These are phyloP conservation scores for Pristionchus arcanus DNA, from an alignment of 2,888 invertebrate species.

Conservation along the genomic window DNA sequence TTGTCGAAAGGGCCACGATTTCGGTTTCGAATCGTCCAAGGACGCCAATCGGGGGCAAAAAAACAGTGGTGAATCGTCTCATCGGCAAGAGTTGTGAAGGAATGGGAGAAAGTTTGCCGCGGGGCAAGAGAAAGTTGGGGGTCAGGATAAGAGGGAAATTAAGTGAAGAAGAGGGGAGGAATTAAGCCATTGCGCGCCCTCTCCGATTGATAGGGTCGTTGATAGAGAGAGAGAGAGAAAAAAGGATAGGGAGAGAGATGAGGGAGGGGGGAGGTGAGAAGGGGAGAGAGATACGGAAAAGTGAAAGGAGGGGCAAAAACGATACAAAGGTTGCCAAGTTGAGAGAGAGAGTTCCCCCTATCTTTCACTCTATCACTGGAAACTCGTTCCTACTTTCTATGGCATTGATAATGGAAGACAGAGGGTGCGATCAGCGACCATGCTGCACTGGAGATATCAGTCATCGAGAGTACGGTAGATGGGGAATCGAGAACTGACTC, in stretches of 20 bases:
- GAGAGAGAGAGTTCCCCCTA: constrained; percentile 6
- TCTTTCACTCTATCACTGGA: constrained; percentile 43
- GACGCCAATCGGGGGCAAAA: background rate
- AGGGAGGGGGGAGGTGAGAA: constrained; percentile 17
- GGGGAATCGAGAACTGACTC: background rate
- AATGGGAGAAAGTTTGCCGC: constrained; percentile 6
- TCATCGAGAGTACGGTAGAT: background rate
- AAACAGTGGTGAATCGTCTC: background rate
- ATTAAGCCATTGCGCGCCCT: constrained; percentile 1
- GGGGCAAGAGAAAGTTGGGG: constrained; percentile 31
- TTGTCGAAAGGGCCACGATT: background rate
- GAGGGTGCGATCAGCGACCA: background rate
- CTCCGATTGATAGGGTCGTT: constrained; percentile 31
- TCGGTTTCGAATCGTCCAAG: constrained; percentile 18
- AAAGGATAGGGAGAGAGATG: constrained; percentile 46
- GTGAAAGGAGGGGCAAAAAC: constrained; percentile 32
- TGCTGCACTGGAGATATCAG: background rate
- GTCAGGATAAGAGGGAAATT: constrained; percentile 29
- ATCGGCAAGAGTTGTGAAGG: background rate
- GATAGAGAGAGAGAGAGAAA: constrained; percentile 50
- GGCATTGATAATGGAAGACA: constrained; percentile 43
- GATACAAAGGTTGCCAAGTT: constrained; percentile 50
- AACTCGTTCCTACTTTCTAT: constrained; percentile 43
- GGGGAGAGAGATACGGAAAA: constrained; percentile 30
- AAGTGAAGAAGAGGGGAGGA: constrained; percentile 2